phyloP scores from a whole-genome alignment of 1,140 invertebrate species.

The Zaprionus ornatus region DNA sequence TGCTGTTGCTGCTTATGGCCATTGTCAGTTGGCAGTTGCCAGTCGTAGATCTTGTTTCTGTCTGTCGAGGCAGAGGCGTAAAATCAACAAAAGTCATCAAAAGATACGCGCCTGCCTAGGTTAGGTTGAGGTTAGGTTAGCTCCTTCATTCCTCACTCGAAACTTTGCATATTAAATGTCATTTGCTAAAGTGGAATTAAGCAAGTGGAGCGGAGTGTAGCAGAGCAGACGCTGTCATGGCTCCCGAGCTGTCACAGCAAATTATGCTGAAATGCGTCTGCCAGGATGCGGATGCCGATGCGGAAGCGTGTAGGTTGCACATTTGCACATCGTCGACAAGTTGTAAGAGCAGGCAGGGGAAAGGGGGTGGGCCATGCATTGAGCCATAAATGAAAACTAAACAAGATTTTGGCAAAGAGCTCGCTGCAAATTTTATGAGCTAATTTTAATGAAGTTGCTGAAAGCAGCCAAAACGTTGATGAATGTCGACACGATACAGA shows the following conservation, averaged over 20 bases:
- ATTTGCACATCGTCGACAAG: constrained; percentile 47
- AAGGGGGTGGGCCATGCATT: constrained; percentile 38
- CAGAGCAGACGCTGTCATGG: constrained; percentile 55
- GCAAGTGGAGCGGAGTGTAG: constrained; percentile 43
- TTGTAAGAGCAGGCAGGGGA: not conserved
- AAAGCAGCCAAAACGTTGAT: constrained; percentile 54
- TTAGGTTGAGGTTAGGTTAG: constrained; percentile 1
- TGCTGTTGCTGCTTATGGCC: constrained; percentile 33
- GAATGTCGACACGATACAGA: constrained; percentile 73
- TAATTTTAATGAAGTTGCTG: constrained; percentile 79
- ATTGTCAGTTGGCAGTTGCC: constrained; percentile 54
- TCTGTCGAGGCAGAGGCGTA: constrained; percentile 52
- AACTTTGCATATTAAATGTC: constrained; percentile 82
- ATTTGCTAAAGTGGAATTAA: constrained; percentile 81
- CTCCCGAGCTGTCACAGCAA: constrained; percentile 64
- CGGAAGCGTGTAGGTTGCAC: constrained; percentile 50
- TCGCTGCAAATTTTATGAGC: constrained; percentile 78
- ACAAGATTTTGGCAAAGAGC: constrained; percentile 69
- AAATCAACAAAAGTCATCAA: constrained; percentile 81
- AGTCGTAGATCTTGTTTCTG: constrained; percentile 49
- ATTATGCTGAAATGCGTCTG: constrained; percentile 80
- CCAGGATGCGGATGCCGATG: constrained; percentile 62
- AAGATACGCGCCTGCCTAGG: constrained; percentile 56
- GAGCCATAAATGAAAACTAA: constrained; percentile 81
- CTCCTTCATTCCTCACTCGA: constrained; percentile 26